Base-by-base conservation (phyloP, 1,140 invertebrate genomes). In the Trachymyrmex septentrionalis region DNA sequence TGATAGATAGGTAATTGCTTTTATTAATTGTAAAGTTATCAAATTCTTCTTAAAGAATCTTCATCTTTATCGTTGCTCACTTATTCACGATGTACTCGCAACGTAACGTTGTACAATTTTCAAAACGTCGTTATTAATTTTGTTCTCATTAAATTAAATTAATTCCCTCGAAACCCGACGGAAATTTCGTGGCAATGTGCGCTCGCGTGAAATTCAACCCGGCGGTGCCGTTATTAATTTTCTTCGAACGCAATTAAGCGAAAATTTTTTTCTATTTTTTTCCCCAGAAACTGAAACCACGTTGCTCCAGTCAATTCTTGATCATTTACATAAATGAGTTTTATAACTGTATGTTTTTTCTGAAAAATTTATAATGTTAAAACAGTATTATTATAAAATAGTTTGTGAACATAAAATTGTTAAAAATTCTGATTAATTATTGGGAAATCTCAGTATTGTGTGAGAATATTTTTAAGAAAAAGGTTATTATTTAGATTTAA, bases 91-190 rank as follows among this genome's bases (percentile, higher is more conserved):
- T 55, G n/a, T 86, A 27, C 24, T 24, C n/a, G 38, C 2, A 55
- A 50, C 30, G 38, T 30, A 64, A 14, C 48, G 4, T 3, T 30
- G 14, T 14, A 66, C 24, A 27, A 78, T 85, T 85, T 77, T 76
- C 73, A 59, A 24, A 64, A 48, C 44, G 30, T 85, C 73, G 53
- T 85, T 50, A 77, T 85, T 75, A 85, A 85, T 85, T 66, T 61
- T 19, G 19, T 38, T 50, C 57, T 77, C 82, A 78, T 85, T 77
- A 85, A 85, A 78, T 85, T 85, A 85, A 78, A 85, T 85, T 85
- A 85, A 85, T 85, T 85, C 48, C n/a, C 44, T 10, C 27, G 44
- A 27, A 57, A 57, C 19, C 21, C 21, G 3, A 63, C 44, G 72
- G 59, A 44, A 64, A 85, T 78, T 85, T 63, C 16, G 50, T n/a